phyloP scores from a whole-genome alignment of 2,888 invertebrate genomes.

The Polietes domitor region DNA sequence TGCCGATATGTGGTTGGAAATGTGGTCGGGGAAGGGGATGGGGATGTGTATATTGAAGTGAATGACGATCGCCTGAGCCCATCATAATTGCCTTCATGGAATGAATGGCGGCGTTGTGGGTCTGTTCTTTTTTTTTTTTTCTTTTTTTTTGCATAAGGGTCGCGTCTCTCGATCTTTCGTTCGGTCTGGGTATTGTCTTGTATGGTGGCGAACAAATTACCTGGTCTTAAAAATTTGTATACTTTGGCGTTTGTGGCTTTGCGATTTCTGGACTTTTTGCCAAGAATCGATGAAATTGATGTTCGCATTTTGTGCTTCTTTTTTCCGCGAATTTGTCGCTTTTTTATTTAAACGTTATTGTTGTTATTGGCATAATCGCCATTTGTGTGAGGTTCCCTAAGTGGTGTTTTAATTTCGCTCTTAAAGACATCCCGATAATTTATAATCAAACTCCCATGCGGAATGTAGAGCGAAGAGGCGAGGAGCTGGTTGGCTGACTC shows the following conservation, averaged over 20 bases:
- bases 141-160: neutral
- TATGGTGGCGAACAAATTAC: constrained; percentile 60
- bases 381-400: constrained; percentile 19
- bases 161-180: neutral
- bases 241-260: neutral
- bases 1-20: neutral
- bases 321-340: constrained; percentile 36
- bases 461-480: constrained; percentile 7
- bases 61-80: constrained; percentile 51
- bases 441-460: constrained; percentile 57
- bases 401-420: constrained; percentile 52
- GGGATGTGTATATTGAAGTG: neutral
- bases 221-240: constrained; percentile 65
- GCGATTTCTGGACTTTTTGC: constrained; percentile 3
- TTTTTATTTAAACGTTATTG: neutral
- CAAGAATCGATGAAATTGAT: constrained; percentile 41
- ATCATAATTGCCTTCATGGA: constrained; percentile 59
- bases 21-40: neutral
- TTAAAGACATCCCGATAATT: constrained; percentile 60
- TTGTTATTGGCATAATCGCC: constrained; percentile 48
- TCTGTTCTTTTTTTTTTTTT: constrained; percentile 7
- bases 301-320: constrained; percentile 59
- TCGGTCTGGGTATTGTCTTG: neutral
- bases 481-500: neutral
- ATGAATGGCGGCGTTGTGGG: constrained; percentile 52